phyloP scores from a whole-genome alignment of 2,888 invertebrate genomes.

The Rugalucina vietnamica region DNA sequence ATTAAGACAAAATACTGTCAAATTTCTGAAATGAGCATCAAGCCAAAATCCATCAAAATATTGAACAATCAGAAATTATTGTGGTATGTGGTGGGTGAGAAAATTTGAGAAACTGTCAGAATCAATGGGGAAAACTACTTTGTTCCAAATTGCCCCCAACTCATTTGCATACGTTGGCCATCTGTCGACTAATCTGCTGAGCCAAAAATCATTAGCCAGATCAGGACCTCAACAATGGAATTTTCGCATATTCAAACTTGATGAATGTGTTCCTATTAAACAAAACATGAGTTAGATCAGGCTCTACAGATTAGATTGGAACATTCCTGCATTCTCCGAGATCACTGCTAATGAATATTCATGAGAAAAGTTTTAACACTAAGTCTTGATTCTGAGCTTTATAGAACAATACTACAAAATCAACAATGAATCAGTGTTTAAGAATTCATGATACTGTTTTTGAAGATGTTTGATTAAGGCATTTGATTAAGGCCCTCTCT shows the following conservation, averaged over 20 bases:
- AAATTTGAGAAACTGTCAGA: background rate
- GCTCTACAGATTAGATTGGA: background rate
- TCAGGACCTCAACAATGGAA: constrained; percentile 2
- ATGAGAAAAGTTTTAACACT: background rate
- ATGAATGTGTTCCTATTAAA: background rate
- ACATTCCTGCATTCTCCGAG: constrained; percentile 3
- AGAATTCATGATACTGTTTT: no score
- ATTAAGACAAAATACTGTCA: background rate
- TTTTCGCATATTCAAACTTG: background rate
- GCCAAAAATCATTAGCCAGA: background rate
- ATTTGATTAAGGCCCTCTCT: no score
- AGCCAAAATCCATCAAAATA: background rate
- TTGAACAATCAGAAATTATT: background rate
- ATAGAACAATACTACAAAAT: background rate
- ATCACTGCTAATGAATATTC: background rate
- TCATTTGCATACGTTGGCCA: background rate
- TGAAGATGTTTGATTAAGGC: no score
- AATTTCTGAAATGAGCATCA: background rate
- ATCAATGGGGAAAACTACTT: background rate
- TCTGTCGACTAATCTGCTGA: constrained; percentile 1
- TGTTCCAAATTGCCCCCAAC: background rate
- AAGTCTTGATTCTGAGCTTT: no score
- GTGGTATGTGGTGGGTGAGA: background rate
- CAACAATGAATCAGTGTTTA: background rate
- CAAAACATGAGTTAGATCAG: background rate